Conservation (phyloP, 2,113 vertebrate genomes). For the Sander lucioperca region DNA sequence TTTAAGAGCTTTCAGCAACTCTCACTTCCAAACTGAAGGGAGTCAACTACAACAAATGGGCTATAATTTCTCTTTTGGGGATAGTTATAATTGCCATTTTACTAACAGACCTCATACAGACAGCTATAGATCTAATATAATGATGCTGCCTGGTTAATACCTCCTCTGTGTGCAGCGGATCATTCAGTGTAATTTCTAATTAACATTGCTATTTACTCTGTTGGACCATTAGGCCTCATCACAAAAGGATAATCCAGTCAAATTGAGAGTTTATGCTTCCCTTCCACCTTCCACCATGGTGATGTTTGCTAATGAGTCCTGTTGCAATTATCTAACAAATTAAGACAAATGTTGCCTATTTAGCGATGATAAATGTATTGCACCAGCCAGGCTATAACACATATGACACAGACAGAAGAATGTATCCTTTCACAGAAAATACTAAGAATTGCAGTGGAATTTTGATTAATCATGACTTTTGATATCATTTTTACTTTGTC, state of each 20-base stretch:
- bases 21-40: background rate
- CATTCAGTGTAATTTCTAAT: conserved; percentile 84
- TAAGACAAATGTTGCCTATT: conserved; percentile 71
- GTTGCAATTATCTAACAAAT: conserved; percentile 70
- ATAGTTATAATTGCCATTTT: conserved; percentile 24
- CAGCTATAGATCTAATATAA: conserved; percentile 55
- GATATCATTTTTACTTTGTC: background rate
- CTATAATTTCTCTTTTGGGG: conserved; percentile 5
- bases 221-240: conserved; percentile 83
- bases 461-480: background rate
- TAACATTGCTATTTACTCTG: conserved; percentile 86
- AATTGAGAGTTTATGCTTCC: conserved; percentile 82
- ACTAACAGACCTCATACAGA: conserved; percentile 43
- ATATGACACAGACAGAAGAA: background rate
- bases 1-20: background rate
- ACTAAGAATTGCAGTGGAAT: background rate
- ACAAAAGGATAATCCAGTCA: conserved; percentile 85
- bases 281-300: conserved; percentile 64
- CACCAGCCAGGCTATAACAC: conserved; percentile 19
- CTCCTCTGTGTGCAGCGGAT: conserved; percentile 79
- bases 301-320: conserved; percentile 76
- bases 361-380: conserved; percentile 59
- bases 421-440: background rate
- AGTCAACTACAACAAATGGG: conserved; percentile 11
- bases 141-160: conserved; percentile 64